Base-by-base conservation (phyloP, 2,797 vertebrate genomes). In the Chaenodraco wilsoni region DNA sequence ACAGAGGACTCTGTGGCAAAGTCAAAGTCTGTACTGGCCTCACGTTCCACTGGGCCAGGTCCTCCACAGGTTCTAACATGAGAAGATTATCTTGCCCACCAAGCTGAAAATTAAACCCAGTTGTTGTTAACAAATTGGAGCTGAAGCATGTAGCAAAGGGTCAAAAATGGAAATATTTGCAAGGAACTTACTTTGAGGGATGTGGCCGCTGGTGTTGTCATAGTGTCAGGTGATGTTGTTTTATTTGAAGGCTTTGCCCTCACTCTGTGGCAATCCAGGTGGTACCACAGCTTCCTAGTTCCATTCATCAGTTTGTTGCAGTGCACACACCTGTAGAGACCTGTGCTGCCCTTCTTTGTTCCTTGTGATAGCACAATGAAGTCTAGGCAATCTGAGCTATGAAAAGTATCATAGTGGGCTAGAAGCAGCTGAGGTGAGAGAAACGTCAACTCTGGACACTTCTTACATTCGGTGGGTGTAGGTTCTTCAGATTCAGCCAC, bases 191-290 rank as follows among this genome's bases (percentile, higher is more conserved):
- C 96, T 89, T 94, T 88, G 65, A 91, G 85, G 85, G 91, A 89
- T 82, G 95, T 88, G 85, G 87, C 88, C 88, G 94, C 93, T 84
- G 88, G 64, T 83, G 91, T 83, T 88, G 89, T 90, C 74, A 91
- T 89, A 84, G 80, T 86, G 83, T 90, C 86, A 81, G 88, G 89
- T 41, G 94, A 91, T 43, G 93, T 88, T 43, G 93, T 88, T 60
- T 86, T 92, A 86, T 93, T 88, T 43, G 88, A 90, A 74, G 91
- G 91, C 77, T 92, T 88, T 70, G 91, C 91, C 78, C 74, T 92
- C 81, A 90, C 94, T 50, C 94, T 93, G 93, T 98, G 97, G 54
- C 84, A 66, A 78, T 94, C 96, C 90, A 98, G 92, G 87, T 98
- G 97, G 23, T 66, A 11, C 0, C 93, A 89, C 81, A 98, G 90